Percentiles rank a stretch among this genome's conserved stretches.
phyloP scores from a whole-genome alignment of 2,113 vertebrate genomes.

The Tetrao urogallus region DNA sequence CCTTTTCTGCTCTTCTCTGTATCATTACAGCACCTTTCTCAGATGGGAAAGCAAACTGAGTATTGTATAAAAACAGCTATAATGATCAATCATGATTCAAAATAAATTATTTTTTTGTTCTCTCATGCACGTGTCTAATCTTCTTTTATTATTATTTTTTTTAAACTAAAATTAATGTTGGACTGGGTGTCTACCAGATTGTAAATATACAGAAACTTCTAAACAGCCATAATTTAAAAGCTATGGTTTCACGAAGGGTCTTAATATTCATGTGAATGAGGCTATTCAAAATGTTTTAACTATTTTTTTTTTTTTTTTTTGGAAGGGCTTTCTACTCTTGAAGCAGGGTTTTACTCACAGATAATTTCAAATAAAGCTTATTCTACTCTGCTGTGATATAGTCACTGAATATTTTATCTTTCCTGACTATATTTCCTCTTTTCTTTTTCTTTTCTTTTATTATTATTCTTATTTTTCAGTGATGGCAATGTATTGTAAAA shows the following conservation, averaged over 20 bases:
- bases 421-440: neutral
- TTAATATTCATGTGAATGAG: neutral
- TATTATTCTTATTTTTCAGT: neutral
- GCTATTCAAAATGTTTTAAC: neutral
- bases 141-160: neutral
- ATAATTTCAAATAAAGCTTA: neutral
- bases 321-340: neutral
- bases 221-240: neutral
- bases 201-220: neutral
- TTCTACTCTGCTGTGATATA: neutral
- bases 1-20: neutral
- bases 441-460: neutral
- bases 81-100: neutral
- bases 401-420: neutral
- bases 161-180: neutral
- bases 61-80: neutral
- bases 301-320: no score
- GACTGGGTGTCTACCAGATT: neutral
- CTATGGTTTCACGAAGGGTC: neutral
- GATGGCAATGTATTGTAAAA: neutral
- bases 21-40: neutral
- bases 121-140: neutral
- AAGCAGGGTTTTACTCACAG: neutral
- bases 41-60: neutral
- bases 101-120: neutral